phyloP scores from a whole-genome alignment of 2,113 vertebrate genomes.

The Oryzias melastigma region DNA sequence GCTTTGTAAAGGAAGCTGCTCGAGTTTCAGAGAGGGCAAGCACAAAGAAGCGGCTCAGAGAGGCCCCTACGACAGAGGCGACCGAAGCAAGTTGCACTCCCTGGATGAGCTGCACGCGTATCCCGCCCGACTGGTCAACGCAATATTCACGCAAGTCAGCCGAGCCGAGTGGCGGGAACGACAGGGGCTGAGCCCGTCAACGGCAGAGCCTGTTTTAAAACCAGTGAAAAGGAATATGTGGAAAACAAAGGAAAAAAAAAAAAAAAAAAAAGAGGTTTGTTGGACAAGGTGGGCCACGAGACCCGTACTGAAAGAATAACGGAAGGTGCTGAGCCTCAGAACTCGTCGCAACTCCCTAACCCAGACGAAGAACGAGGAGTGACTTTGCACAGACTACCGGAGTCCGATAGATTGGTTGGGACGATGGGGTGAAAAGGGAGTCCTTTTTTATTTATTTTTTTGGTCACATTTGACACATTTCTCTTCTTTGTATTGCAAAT shows the following conservation, averaged over 20 bases:
- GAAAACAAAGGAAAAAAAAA: no score
- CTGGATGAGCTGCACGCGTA: slow-evolving; percentile 1
- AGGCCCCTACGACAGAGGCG: background rate
- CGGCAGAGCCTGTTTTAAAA: background rate
- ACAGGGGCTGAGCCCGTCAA: background rate
- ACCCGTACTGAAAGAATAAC: no score
- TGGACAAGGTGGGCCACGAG: no score
- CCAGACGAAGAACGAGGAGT: no score
- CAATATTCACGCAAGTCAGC: background rate
- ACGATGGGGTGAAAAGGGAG: no score
- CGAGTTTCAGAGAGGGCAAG: background rate
- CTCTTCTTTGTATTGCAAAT: background rate
- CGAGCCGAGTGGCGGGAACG: background rate
- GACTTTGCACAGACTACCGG: no score
- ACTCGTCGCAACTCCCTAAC: no score
- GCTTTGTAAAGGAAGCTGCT: background rate
- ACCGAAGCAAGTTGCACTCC: background rate
- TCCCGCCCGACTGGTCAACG: background rate
- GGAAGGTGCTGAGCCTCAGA: no score
- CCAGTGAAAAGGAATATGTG: background rate
- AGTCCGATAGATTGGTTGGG: no score
- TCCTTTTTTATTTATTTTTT: no score
- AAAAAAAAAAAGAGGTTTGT: no score
- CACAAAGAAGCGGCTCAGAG: background rate
- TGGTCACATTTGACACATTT: background rate